Evolutionary conservation across 2,888 invertebrate species (phyloP), one percentile per base, ranked within the genome.

Genomic region (Hipparchia sbordonii): DNA sequence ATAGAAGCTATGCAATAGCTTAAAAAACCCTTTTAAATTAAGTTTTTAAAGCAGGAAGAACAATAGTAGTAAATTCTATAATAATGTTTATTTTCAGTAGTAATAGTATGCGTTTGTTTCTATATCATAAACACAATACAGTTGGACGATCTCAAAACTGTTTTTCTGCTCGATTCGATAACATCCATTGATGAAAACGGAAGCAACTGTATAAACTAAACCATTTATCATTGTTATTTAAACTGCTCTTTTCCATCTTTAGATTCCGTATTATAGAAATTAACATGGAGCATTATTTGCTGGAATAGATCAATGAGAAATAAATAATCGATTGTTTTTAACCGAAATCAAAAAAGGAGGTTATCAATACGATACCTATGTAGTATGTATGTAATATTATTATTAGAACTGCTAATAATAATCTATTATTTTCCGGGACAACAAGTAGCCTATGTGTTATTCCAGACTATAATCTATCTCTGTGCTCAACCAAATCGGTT

Each of bases 91-190:
- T 51, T 69, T 45, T 12, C 12, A 60, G 52, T 23, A 70, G 13
- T 39, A n/a, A 66, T 5, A n/a, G 54, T 39, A 65, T 63, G 6
- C 2, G 52, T 67, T 72, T 76, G 56, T 71, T 76, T 78, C 76
- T 77, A 82, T 82, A 80, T 81, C 79, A 74, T 70, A 77, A 77
- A 76, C 62, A 74, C 51, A 57, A 71, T 84, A 82, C 86, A 85
- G 82, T 77, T 80, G 89, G 79, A 70, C 76, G 78, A 83, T 87
- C 82, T 88, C 86, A 85, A 83, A 88, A 86, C 83, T 83, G 79
- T 80, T 84, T 81, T 72, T 79, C 80, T 82, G 82, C 78, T 76
- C 84, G 80, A 86, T 84, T 82, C 83, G 80, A 86, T 84, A 89
- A 87, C 85, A 88, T 84, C 79, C 79, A 76, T 75, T 77, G 72